These are phyloP conservation scores for Prionailurus viverrinus DNA, from an alignment of 2,113 vertebrate species.

Conservation along the genomic window DNA sequence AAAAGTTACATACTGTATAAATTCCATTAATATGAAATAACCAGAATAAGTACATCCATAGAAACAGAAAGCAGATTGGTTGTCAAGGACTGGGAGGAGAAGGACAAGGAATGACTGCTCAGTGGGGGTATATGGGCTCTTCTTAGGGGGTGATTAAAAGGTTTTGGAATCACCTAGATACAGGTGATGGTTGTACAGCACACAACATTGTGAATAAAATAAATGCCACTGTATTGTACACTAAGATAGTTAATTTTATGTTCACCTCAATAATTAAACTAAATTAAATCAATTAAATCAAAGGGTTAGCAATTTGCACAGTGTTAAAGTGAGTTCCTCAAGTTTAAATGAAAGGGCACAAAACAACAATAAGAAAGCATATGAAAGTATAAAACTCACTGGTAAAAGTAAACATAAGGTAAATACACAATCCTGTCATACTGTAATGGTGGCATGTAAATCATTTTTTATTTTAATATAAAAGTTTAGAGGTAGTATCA, in stretches of 20 bases:
- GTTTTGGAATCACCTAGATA: neutral
- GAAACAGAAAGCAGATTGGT: neutral
- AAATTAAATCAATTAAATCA: constrained; percentile 4
- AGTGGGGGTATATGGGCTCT: neutral
- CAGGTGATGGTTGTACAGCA: neutral
- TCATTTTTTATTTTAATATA: neutral
- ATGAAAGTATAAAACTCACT: neutral
- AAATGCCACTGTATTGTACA: neutral
- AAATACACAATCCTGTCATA: neutral
- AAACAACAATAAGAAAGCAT: neutral
- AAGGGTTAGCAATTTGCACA: neutral
- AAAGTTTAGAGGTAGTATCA: neutral
- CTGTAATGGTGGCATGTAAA: neutral
- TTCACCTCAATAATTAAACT: neutral
- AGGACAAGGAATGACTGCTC: neutral
- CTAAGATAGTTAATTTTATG: neutral
- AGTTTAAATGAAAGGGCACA: neutral
- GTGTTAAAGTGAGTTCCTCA: neutral
- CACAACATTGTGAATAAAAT: neutral
- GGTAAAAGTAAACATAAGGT: neutral
- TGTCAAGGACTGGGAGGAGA: neutral
- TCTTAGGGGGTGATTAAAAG: neutral
- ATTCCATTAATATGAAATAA: constrained; percentile 3
- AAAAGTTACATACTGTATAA: neutral
- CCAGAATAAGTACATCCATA: neutral